Conservation (phyloP, 1,140 invertebrate genomes). For the Drosophila biarmipes region DNA sequence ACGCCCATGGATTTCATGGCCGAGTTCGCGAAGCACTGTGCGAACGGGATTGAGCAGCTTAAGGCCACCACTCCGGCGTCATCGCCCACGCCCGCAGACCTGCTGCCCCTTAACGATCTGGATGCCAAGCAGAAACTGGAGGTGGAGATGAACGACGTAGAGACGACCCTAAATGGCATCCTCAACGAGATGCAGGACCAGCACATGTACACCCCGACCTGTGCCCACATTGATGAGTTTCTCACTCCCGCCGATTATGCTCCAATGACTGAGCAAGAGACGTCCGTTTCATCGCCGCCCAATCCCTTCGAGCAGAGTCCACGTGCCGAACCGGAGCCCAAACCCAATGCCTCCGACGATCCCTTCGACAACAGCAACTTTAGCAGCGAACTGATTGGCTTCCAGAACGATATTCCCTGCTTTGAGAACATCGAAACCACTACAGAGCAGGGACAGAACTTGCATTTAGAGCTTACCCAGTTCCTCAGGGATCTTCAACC, state of each 20-base stretch:
- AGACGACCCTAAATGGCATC: constrained; percentile 78
- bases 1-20: constrained; percentile 69
- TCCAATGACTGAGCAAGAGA: constrained; percentile 50
- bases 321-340: background rate
- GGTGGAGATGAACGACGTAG: constrained; percentile 79
- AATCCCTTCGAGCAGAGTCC: constrained; percentile 24
- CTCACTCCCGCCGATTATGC: constrained; percentile 74
- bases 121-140: constrained; percentile 59
- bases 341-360: constrained; percentile 6
- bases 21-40: constrained; percentile 68
- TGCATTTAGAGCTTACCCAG: constrained; percentile 66
- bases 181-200: constrained; percentile 81
- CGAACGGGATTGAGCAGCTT: constrained; percentile 38
- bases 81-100: constrained; percentile 7
- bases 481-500: constrained; percentile 66
- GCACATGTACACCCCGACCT: constrained; percentile 76
- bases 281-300: constrained; percentile 5
- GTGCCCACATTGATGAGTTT: constrained; percentile 67
- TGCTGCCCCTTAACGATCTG: constrained; percentile 46
- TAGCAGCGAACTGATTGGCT: constrained; percentile 71
- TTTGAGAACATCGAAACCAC: constrained; percentile 72
- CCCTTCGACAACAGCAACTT: constrained; percentile 65
- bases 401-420: constrained; percentile 81
- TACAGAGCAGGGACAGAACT: constrained; percentile 41
- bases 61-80: constrained; percentile 25